Base-by-base conservation (phyloP, 2,888 invertebrate species). In the Venustoraphidia nigricollis region DNA sequence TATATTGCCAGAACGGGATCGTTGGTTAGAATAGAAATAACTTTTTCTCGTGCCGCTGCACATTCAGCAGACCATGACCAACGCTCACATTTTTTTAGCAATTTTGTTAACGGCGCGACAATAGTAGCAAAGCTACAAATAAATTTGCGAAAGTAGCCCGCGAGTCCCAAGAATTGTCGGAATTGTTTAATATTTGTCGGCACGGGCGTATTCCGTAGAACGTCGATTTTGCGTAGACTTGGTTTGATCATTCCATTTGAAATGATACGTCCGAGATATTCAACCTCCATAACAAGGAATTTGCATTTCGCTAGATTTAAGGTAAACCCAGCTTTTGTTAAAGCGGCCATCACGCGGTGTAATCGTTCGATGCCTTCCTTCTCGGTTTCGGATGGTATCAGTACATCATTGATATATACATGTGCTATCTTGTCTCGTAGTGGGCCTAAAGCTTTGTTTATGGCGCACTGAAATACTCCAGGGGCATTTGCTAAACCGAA, bases 401-500 rank as follows among this genome's bases (percentile, higher is more conserved):
- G 34, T 14, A 59, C 50, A 47, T 58, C 58, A 27, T 59, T 55
- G 9, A 59, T n/a, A 44, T 59, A 58, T 3, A 51, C 51, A 6
- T 54, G 35, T 3, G 52, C 54, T 11, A 49, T 36, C 3, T 39
- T 48, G 44, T 53, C 8, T 41, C 39, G 45, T 2, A 54, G 47
- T 10, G 39, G 9, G 6, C 54, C 51, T 5, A 54, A 40, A 27
- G 46, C 47, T 37, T 44, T 39, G 34, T 17, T 17, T 2, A 62
- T 58, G 13, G 57, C 50, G 8, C 58, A 48, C 45, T 62, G 59
- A 50, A 61, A 66, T 6, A 58, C 57, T n/a, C 56, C 55, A 2
- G 61, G 60, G 1, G 62, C 60, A 44, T 62, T 62, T 2, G 56
- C 50, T 2, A 63, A 48, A 2, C 62, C 63, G 50, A 64, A 66